phyloP scores from a whole-genome alignment of 1,140 invertebrate genomes.

The Leptinotarsa defecta region DNA sequence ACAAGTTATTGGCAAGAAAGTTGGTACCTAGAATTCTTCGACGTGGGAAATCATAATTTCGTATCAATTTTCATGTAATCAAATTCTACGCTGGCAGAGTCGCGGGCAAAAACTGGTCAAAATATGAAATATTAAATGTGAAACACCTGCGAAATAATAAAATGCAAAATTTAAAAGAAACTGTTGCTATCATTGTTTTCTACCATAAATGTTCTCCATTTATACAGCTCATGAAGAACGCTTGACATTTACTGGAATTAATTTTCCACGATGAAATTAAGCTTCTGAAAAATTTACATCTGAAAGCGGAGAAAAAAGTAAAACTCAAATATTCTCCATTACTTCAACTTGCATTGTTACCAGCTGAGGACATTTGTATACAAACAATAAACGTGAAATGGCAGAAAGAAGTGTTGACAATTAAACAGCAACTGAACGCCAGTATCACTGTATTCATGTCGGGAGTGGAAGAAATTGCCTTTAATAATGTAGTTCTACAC shows the following conservation, averaged over 20 bases:
- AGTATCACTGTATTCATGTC: conserved; percentile 46
- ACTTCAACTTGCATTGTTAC: conserved; percentile 37
- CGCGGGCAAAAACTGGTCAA: too few relatives aligned
- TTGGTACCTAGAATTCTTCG: too few relatives aligned
- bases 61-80: too few relatives aligned
- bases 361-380: conserved; percentile 45
- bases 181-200: too few relatives aligned
- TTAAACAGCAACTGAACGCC: conserved; percentile 47
- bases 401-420: conserved; percentile 50
- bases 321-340: conserved; percentile 45
- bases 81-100: too few relatives aligned
- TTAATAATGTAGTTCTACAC: conserved; percentile 49
- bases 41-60: too few relatives aligned
- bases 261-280: conserved; percentile 15
- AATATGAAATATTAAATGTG: too few relatives aligned
- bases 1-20: too few relatives aligned
- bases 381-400: conserved; percentile 46
- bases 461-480: conserved; percentile 49
- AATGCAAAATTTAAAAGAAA: too few relatives aligned
- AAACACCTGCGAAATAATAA: too few relatives aligned
- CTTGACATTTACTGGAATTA: neutral
- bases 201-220: too few relatives aligned
- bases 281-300: conserved; percentile 42
- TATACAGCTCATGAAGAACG: neutral
- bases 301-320: conserved; percentile 43